Base-by-base conservation (phyloP, 92 coral and sea anemone species). In the Actinostola sp. region DNA sequence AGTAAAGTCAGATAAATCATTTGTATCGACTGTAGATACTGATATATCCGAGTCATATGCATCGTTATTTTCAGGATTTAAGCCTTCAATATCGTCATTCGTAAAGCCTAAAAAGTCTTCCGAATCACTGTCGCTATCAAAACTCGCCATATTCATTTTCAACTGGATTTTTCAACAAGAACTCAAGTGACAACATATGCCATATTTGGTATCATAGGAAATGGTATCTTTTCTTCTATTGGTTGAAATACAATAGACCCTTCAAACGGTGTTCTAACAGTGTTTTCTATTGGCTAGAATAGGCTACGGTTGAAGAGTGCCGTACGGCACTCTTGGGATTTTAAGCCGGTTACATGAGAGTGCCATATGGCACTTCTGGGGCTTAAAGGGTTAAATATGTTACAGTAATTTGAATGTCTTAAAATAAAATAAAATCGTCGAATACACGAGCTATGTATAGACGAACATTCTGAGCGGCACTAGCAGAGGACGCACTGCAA, bases 41-140 rank as follows among this genome's bases (percentile, higher is more conserved):
- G 81, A 83, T 68, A 83, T 76, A 58, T 76, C 83, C 10, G 76
- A 83, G 61, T 70, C 79, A 16, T 69, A 34, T 33, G 26, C 44
- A 3, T 24, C 53, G 11, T n/a, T 36, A 1, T 68, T 14, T 25
- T 21, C 14, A 3, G 12, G 3, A 3, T 57, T 56, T 44, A 80
- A 68, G 19, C 46, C 62, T 33, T 68, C 78, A 23, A 33, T 61
- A 29, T 69, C 83, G 29, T 63, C 65, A 23, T 17, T 30, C 44
- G 70, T 68, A 41, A 82, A 82, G 20, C 78, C 88, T 49, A 51
- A 21, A 60, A 82, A 82, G 23, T 82, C 78, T 14, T 76, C 67
- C 26, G 42, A 75, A 25, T 68, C 84, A 30, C 53, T 46, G 44
- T 83, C 88, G 9, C 45, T 29, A 66, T 13, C 32, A n/a, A n/a